Evolutionary conservation across 64 coral and sea anemone genomes (phyloP), one percentile per base, ranked within the genome.

Genomic region (Anthopleura sola): DNA sequence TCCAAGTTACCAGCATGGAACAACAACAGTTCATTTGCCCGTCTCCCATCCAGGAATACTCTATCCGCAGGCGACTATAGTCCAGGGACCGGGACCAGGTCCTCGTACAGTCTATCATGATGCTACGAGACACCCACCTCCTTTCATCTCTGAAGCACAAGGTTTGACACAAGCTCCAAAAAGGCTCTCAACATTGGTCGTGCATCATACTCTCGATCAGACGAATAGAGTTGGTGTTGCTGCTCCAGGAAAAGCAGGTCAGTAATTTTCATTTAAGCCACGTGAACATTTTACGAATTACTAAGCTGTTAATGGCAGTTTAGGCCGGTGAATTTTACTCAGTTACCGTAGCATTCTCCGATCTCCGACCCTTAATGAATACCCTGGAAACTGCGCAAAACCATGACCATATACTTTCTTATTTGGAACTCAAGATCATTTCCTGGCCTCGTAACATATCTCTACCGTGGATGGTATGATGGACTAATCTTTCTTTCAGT

Each of bases 21-120:
- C 66, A 32, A 20, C 66, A 32, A 28, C 26, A 71, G 13, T 71
- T n/a, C 82, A 56, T 3, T 37, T 60, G 32, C 82, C 82, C 0
- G 82, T 83, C 3, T 54, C 46, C 55, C 82, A 83, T 83, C 82
- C 82, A 60, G 82, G 82, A 19, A 83, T 83, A 20, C 31, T 79
- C 1, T 79, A 44, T 23, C 36, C 76, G 2, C 76, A 79, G 21
- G 24, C 3, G 10, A 11, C 37, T 26, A 48, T 79, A 18, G 44
- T 79, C 14, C n/a, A 37, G 24, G 76, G 39, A 33, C 12, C 50
- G 13, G n/a, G 38, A 5, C 76, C 36, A 23, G 44, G 76, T 15
- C 24, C 76, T 44, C 76, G 19, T 14, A 47, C 38, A 44, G 19
- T 46, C 37, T 23, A 23, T 33, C 76, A 79, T 5, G 76, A 79